Evolutionary conservation across 1,140 invertebrate species (phyloP).

Genomic region (Drosophila bipectinata): DNA sequence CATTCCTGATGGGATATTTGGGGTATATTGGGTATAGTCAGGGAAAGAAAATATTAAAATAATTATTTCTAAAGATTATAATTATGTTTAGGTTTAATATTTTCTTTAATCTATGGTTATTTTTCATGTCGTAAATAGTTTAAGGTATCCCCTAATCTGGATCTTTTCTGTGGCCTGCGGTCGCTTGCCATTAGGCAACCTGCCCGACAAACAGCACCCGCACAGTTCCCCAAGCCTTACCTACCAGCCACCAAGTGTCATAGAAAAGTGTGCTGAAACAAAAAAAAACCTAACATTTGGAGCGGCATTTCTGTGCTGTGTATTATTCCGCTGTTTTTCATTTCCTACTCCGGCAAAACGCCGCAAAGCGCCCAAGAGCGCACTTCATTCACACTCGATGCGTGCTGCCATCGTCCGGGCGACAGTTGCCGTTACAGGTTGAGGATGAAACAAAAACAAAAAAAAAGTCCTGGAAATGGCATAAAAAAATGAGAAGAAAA

Average conservation of each 20-base stretch:
- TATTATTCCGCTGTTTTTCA: constrained; percentile 53
- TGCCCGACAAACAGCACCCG: constrained; percentile 40
- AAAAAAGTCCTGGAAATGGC: background rate
- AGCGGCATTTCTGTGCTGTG: constrained; percentile 58
- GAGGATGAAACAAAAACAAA: constrained; percentile 4
- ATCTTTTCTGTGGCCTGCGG: background rate
- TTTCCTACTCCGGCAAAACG: constrained; percentile 70
- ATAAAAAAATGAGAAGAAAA: constrained; percentile 7
- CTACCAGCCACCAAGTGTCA: constrained; percentile 69
- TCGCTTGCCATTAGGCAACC: constrained; percentile 43
- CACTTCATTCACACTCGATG: constrained; percentile 82
- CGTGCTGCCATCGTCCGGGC: constrained; percentile 48
- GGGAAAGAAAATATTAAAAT: background rate
- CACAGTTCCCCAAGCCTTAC: constrained; percentile 17
- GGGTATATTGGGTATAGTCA: background rate
- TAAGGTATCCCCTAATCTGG: constrained; percentile 1
- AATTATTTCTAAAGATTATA: no score
- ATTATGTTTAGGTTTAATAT: no score
- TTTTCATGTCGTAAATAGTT: no score
- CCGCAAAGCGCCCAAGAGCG: constrained; percentile 73
- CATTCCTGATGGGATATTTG: background rate
- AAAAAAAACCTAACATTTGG: constrained; percentile 53
- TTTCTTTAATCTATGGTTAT: no score
- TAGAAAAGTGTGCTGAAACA: constrained; percentile 64
- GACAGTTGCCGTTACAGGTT: constrained; percentile 44